These are phyloP conservation scores for Himantopus leucocephalus DNA, from an alignment of 2,113 vertebrate species.

Conservation along the genomic window DNA sequence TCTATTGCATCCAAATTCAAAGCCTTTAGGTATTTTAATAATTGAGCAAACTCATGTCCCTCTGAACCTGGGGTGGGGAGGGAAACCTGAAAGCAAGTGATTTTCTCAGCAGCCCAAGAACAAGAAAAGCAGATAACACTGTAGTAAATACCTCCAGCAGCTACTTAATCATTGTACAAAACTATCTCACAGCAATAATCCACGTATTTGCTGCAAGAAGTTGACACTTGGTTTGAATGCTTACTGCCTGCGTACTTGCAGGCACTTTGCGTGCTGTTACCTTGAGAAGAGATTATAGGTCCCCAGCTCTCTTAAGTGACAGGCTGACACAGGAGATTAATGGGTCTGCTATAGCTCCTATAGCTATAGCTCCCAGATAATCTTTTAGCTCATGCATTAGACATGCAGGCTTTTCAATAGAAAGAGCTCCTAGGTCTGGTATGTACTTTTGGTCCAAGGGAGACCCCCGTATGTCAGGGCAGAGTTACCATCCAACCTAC, in stretches of 20 bases:
- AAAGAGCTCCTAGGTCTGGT: background rate
- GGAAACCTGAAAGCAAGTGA: background rate
- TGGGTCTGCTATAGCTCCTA: background rate
- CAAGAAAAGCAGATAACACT: background rate
- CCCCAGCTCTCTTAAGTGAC: background rate
- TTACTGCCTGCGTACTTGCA: background rate
- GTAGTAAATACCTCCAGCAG: background rate
- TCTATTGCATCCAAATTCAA: background rate
- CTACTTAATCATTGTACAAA: background rate
- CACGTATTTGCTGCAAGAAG: background rate
- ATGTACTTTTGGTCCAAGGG: background rate
- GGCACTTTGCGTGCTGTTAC: background rate
- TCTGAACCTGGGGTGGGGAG: background rate
- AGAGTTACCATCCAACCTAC: background rate
- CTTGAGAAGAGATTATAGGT: background rate
- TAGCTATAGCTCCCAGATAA: background rate
- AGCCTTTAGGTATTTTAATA: slow-evolving; percentile 11
- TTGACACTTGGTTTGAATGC: background rate
- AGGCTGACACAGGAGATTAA: background rate
- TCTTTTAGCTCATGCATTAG: background rate
- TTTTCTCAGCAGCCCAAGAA: background rate
- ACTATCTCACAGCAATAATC: background rate
- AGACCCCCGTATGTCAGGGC: background rate
- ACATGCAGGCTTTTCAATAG: background rate
- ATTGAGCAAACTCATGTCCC: background rate